These are phyloP conservation scores for Cottoperca gobio DNA, from an alignment of 2,797 vertebrate genomes.

Conservation along the genomic window DNA sequence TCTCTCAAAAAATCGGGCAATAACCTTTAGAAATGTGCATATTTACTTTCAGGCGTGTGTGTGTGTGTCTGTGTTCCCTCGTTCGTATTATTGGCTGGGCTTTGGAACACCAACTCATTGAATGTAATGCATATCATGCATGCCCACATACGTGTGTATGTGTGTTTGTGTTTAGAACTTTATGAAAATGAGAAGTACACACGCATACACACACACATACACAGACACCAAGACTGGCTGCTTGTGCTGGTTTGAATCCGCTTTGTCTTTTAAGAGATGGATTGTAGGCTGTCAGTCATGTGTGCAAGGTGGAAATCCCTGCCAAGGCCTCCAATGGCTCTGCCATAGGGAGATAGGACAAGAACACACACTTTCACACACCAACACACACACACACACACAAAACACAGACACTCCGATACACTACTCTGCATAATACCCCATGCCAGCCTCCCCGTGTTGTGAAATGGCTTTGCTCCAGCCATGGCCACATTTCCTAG, in stretches of 20 bases:
- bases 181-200: neutral
- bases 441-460: slow-evolving; percentile 64
- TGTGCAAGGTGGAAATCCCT: slow-evolving; percentile 43
- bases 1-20: neutral
- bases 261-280: slow-evolving; percentile 68
- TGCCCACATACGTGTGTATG: neutral
- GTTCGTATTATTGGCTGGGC: slow-evolving; percentile 12
- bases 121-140: slow-evolving; percentile 7
- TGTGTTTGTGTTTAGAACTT: slow-evolving; percentile 6
- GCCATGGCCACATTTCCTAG: slow-evolving; percentile 55
- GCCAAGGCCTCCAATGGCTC: slow-evolving; percentile 62
- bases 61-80: neutral
- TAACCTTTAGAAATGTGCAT: slow-evolving; percentile 4
- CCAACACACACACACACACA: slow-evolving; percentile 37
- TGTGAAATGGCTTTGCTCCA: slow-evolving; percentile 72
- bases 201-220: neutral
- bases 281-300: slow-evolving; percentile 69
- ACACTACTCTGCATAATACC: slow-evolving; percentile 52
- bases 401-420: slow-evolving; percentile 25
- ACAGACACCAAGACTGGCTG: slow-evolving; percentile 16
- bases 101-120: slow-evolving; percentile 19
- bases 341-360: slow-evolving; percentile 54
- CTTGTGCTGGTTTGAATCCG: slow-evolving; percentile 41
- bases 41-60: neutral
- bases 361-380: slow-evolving; percentile 14